Base-by-base conservation (phyloP, 2,113 vertebrate genomes). In the Mirza zaza region DNA sequence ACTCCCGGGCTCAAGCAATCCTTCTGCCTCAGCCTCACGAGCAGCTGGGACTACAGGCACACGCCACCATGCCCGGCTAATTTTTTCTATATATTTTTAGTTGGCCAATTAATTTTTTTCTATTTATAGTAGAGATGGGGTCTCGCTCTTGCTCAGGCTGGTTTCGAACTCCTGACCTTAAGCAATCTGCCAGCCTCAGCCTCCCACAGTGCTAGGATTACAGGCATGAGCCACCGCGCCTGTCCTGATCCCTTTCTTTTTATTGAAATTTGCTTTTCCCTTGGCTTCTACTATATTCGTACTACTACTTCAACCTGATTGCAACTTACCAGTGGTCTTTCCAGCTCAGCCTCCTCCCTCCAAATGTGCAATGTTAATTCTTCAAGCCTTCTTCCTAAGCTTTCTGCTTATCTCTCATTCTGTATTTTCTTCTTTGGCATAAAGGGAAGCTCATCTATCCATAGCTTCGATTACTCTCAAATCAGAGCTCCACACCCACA, bases 341-440 rank as follows among this genome's bases (percentile, higher is more conserved):
- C 50, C n/a, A 73, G 48, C n/a, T 88, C 18, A 45, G 17, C 27
- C 45, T 65, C 55, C 48, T 82, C 23, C 18, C 42, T 48, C 57
- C 55, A 86, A 77, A 75, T 36, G 73, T 32, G 50, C 50, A 73
- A 68, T 67, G 45, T 36, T 42, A 63, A 32, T 57, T 84, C 20
- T 65, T 52, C 17, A 86, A 34, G 21, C 25, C 3, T 91, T 76
- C 34, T 57, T 61, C 32, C 39, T 75, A 68, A 39, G 17, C 11
- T n/a, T 85, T 25, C 18, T 59, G 15, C 21, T 89, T 59, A 90
- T 94, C 36, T 94, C 45, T 90, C 86, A 76, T 79, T 87, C 55
- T 71, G 36, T 18, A 90, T 86, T 87, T 45, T 84, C 71, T 68
- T 70, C 36, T 92, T 84, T 91, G 67, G 73, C 73, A 94, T 50